These are phyloP conservation scores for Smutsia gigantea DNA, from an alignment of 2,797 vertebrate species.

Conservation along the genomic window DNA sequence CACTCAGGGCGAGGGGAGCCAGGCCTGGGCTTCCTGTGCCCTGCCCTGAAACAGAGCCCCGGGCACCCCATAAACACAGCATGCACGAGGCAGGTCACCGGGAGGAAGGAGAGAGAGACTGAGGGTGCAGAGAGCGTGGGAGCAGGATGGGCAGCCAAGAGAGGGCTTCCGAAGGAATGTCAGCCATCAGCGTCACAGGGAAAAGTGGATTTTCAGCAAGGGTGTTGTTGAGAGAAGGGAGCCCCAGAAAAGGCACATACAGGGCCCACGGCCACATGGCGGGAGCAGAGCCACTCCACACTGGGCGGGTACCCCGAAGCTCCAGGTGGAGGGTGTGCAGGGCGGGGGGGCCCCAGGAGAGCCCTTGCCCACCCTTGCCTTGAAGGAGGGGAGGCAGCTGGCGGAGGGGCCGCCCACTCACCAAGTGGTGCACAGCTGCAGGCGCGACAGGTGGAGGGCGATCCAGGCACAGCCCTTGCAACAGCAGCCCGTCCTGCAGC, in stretches of 20 bases:
- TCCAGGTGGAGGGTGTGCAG: too few species aligned
- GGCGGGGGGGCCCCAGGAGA: too few species aligned
- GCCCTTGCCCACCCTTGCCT: too few species aligned
- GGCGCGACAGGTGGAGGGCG: neutral
- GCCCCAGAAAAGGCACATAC: neutral
- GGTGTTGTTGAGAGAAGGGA: neutral
- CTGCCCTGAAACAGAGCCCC: neutral
- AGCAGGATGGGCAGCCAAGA: neutral
- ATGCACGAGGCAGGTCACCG: too few species aligned
- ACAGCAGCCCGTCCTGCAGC: conserved; percentile 49
- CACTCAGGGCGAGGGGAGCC: neutral
- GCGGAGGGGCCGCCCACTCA: conserved; percentile 42
- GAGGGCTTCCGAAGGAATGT: too few species aligned
- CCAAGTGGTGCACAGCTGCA: conserved; percentile 73
- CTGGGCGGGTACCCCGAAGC: too few species aligned
- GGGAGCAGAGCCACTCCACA: neutral
- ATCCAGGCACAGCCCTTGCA: conserved; percentile 69
- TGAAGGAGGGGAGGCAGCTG: too few species aligned
- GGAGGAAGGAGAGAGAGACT: too few species aligned
- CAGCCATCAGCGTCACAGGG: neutral
- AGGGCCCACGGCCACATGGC: neutral
- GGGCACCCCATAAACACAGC: neutral
- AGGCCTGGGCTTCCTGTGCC: neutral
- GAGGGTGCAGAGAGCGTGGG: too few species aligned
- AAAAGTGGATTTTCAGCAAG: neutral